These are phyloP conservation scores for Psammodynastes pulverulentus DNA, from an alignment of 2,113 vertebrate genomes.

Conservation along the genomic window DNA sequence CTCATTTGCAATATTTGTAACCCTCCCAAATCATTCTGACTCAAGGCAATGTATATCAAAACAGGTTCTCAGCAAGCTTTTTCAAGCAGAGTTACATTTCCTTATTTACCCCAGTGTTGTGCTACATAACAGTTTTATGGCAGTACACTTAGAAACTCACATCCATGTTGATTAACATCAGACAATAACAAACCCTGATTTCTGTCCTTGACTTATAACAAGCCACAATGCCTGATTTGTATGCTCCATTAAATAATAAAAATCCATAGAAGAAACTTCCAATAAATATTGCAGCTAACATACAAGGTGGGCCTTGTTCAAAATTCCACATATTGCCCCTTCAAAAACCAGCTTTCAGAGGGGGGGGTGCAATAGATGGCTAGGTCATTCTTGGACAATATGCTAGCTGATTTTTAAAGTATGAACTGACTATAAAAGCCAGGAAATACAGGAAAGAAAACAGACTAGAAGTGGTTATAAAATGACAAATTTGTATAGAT, in stretches of 20 bases:
- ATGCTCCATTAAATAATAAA: background rate
- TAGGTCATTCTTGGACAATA: background rate
- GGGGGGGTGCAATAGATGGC: background rate
- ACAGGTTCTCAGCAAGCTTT: background rate
- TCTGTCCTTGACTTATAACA: background rate
- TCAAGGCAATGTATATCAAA: background rate
- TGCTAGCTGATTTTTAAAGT: background rate
- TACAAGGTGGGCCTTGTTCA: background rate
- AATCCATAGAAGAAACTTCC: background rate
- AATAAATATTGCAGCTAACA: background rate
- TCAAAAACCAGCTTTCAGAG: background rate
- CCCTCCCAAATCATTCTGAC: background rate
- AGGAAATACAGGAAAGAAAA: background rate
- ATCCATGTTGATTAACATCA: background rate
- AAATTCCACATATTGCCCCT: background rate
- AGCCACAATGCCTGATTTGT: background rate
- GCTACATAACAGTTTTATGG: background rate
- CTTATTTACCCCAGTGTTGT: background rate
- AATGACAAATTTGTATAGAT: background rate
- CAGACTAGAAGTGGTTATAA: background rate
- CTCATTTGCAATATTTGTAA: background rate
- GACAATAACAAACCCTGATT: background rate
- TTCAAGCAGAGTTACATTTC: background rate
- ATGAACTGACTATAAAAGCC: background rate
- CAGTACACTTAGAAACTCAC: background rate